phyloP scores from a whole-genome alignment of 1,140 invertebrate genomes.

The Lithobius niger region DNA sequence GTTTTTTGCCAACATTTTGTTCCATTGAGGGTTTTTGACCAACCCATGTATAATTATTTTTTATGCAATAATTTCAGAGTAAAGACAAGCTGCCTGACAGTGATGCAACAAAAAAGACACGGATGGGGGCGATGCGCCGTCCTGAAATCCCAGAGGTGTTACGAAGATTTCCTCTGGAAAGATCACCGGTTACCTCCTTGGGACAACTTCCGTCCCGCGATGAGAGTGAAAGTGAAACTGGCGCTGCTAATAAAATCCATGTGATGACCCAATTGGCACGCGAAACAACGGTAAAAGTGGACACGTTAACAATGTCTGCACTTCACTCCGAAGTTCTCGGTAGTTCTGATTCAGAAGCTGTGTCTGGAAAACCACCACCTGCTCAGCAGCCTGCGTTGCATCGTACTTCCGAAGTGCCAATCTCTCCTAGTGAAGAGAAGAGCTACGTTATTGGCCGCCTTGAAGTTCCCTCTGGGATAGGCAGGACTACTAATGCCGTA shows the following conservation, averaged over 20 bases:
- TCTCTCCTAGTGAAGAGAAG: not conserved
- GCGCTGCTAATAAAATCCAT: slow-evolving; percentile 36
- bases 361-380: slow-evolving; percentile 6
- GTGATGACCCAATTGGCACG: slow-evolving; percentile 47
- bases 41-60: no score
- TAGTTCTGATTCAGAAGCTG: not conserved
- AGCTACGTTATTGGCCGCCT: not conserved
- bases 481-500: slow-evolving; percentile 16
- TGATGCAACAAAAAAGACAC: not conserved
- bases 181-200: not conserved
- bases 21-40: no score
- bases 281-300: slow-evolving; percentile 49
- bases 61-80: not conserved
- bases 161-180: not conserved
- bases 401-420: not conserved
- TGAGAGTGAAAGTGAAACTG: not conserved
- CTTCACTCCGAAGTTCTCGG: slow-evolving; percentile 8
- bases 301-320: slow-evolving; percentile 40
- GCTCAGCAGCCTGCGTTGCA: not conserved
- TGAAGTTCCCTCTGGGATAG: slow-evolving; percentile 1
- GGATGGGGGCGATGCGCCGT: not conserved
- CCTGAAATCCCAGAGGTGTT: slow-evolving; percentile 10
- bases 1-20: no score
- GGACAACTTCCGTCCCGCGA: not conserved
- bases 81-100: not conserved